Evolutionary conservation across 2,888 invertebrate genomes (phyloP).

Genomic region (Dynastes hyllus): DNA sequence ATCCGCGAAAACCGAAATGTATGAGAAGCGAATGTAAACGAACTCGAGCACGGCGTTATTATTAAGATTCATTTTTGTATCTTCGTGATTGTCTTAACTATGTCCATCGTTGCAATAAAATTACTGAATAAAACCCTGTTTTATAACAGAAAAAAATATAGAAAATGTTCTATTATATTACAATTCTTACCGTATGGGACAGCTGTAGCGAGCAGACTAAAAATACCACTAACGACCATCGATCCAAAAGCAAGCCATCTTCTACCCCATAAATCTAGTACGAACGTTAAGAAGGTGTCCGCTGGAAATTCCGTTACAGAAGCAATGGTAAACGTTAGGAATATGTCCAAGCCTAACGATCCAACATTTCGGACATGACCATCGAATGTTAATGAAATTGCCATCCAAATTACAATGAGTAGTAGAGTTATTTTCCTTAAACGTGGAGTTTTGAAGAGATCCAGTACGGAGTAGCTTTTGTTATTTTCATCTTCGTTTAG

Average conservation of each 20-base stretch:
- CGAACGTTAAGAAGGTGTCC: constrained; percentile 85
- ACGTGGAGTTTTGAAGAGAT: constrained; percentile 86
- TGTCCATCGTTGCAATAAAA: constrained; percentile 4
- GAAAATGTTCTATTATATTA: not conserved
- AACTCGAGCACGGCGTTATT: not conserved
- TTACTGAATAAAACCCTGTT: not conserved
- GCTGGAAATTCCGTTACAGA: constrained; percentile 90
- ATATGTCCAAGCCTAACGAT: constrained; percentile 85
- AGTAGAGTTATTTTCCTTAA: constrained; percentile 84
- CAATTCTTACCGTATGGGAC: constrained; percentile 79
- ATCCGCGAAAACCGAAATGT: constrained; percentile 25
- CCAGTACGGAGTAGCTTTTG: constrained; percentile 84
- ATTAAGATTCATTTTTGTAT: not conserved
- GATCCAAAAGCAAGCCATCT: constrained; percentile 90
- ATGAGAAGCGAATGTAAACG: constrained; percentile 27
- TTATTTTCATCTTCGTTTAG: constrained; percentile 82
- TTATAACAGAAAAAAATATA: not conserved
- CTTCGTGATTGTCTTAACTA: not conserved
- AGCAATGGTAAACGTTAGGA: constrained; percentile 89
- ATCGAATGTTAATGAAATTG: constrained; percentile 90
- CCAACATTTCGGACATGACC: constrained; percentile 92
- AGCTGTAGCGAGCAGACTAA: constrained; percentile 84
- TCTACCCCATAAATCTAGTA: constrained; percentile 87
- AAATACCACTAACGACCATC: constrained; percentile 86
- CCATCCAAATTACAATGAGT: constrained; percentile 90